Evolutionary conservation across 2,797 vertebrate species (phyloP), one percentile per base, ranked within the genome.

Genomic region (Geotrypetes seraphini): DNA sequence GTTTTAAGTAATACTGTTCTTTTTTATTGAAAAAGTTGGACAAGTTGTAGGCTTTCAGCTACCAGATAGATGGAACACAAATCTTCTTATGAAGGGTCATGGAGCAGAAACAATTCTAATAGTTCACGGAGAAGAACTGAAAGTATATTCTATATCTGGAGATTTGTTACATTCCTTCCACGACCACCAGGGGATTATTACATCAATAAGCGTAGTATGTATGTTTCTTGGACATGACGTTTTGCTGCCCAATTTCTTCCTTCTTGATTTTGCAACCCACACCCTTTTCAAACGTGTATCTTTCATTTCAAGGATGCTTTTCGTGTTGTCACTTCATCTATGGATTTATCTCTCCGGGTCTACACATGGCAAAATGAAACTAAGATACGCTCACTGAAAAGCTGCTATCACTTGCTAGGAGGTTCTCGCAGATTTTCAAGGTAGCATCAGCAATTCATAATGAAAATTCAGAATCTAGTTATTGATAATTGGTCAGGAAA

Each of bases 191-290:
- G 43, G 57, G 53, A 68, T 78, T 11, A 83, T 83, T 36, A 46
- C 69, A 1, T 77, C 86, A n/a, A 17, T 82, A 37, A 79, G 74
- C 62, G 82, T 90, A 88, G 91, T 89, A 66, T 61, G 63, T 60
- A 8, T 42, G 43, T 29, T 21, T 40, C 38, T 39, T 15, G 28
- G 24, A 17, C 25, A n/a, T n/a, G n/a, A n/a, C n/a, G n/a, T n/a
- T n/a, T n/a, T n/a, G n/a, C n/a, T n/a, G n/a, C n/a, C n/a, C n/a
- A n/a, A 25, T 53, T 42, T 10, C 11, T 28, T 19, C n/a, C 28
- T 12, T 16, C 10, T 19, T 45, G n/a, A n/a, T n/a, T n/a, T n/a
- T n/a, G n/a, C 17, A 27, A 8, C 9, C 39, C 43, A 39, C 26
- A 4, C 5, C 25, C 17, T 19, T 10, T 25, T 39, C 12, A 43